Conservation (phyloP, 2,113 vertebrate genomes). For the Solenodon paradoxus region DNA sequence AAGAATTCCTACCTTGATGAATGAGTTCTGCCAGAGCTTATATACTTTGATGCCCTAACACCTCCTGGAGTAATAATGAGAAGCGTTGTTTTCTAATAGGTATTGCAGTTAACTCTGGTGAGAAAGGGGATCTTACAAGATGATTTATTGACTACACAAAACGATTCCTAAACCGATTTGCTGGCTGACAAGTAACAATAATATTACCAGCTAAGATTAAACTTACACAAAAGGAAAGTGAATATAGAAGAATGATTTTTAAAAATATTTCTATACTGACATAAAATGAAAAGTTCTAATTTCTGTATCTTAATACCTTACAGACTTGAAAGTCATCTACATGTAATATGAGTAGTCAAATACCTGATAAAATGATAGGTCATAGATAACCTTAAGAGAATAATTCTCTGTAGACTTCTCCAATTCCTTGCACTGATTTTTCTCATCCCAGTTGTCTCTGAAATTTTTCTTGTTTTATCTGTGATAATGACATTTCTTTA, state of each 20-base stretch:
- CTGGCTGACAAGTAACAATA: slow-evolving; percentile 65
- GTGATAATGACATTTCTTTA: not conserved
- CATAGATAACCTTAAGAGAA: not conserved
- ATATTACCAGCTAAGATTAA: slow-evolving; percentile 57
- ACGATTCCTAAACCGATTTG: slow-evolving; percentile 31
- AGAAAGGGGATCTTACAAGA: slow-evolving; percentile 58
- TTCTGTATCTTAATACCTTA: slow-evolving; percentile 44
- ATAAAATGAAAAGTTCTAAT: slow-evolving; percentile 42
- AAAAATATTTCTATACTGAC: slow-evolving; percentile 28
- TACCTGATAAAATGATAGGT: not conserved
- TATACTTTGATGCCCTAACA: slow-evolving; percentile 65
- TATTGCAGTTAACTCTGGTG: slow-evolving; percentile 57
- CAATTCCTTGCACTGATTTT: not conserved
- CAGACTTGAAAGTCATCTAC: slow-evolving; percentile 19
- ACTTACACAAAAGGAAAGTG: slow-evolving; percentile 38
- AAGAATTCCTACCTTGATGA: slow-evolving; percentile 73
- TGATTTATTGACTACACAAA: slow-evolving; percentile 66
- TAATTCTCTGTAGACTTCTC: not conserved
- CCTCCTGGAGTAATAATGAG: slow-evolving; percentile 69
- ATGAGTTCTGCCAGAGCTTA: slow-evolving; percentile 64
- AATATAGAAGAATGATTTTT: slow-evolving; percentile 36
- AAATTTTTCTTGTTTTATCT: not conserved
- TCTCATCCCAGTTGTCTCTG: not conserved
- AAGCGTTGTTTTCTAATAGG: slow-evolving; percentile 70
- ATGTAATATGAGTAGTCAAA: not conserved